Evolutionary conservation across 1,140 invertebrate species (phyloP).

Genomic region (Telenomus remus): DNA sequence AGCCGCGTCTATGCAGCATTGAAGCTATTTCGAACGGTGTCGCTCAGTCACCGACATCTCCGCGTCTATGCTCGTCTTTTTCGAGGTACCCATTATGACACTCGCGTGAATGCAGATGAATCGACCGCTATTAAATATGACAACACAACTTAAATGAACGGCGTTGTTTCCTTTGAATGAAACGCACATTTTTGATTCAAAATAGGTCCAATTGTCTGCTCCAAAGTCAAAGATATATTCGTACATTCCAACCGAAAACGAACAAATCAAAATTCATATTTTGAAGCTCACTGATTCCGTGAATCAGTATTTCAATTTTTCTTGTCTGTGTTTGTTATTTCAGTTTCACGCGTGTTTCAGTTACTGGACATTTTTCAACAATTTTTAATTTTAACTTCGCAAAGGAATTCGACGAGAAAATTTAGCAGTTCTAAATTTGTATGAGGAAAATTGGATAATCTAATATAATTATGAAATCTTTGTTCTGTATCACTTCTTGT

Average conservation of each 20-base stretch:
- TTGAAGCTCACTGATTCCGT: too few species aligned
- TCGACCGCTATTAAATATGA: conserved; percentile 51
- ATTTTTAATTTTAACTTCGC: too few species aligned
- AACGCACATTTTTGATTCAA: conserved; percentile 41
- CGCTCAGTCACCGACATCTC: conserved; percentile 54
- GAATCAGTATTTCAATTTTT: too few species aligned
- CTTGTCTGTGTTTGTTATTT: too few species aligned
- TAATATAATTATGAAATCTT: conserved; percentile 25
- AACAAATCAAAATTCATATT: too few species aligned
- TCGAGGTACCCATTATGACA: conserved; percentile 30
- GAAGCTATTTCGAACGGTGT: conserved; percentile 69
- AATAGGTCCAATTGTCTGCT: conserved; percentile 25
- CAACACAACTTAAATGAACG: conserved; percentile 33
- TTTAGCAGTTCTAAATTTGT: too few species aligned
- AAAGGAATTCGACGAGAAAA: background rate
- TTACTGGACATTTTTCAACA: too few species aligned
- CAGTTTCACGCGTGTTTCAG: too few species aligned
- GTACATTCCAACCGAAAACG: background rate
- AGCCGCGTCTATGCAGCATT: conserved; percentile 65
- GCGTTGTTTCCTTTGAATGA: conserved; percentile 45
- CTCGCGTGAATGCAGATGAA: conserved; percentile 34
- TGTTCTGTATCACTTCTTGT: conserved; percentile 21
- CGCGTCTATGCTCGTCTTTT: conserved; percentile 60
- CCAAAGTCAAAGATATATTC: conserved; percentile 10
- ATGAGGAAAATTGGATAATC: background rate